Percentiles rank a stretch among this genome's conserved stretches.
Conservation (phyloP, 1,140 invertebrate species). For the Papilio machaon region DNA sequence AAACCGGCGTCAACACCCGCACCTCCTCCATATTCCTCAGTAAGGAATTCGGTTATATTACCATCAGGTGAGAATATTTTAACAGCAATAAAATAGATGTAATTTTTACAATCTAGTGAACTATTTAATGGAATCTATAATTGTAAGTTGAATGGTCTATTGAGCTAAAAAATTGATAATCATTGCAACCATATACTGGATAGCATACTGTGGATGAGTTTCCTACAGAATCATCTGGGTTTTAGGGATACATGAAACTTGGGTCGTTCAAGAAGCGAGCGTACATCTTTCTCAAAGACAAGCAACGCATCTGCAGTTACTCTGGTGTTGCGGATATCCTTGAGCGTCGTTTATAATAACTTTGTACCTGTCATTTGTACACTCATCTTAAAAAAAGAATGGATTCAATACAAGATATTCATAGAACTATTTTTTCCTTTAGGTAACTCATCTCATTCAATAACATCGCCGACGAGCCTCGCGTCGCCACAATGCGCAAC, state of each 20-base stretch:
- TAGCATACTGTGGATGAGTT: too few species aligned
- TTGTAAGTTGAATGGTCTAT: too few species aligned
- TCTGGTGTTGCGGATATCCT: not conserved
- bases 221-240: too few species aligned
- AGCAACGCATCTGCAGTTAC: too few species aligned
- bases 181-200: too few species aligned
- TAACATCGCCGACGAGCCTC: conserved; percentile 73
- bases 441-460: conserved; percentile 75
- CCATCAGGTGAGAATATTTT: conserved; percentile 63
- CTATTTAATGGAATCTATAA: too few species aligned
- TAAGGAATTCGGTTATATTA: conserved; percentile 73
- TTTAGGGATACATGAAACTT: too few species aligned
- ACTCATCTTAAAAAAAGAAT: not conserved
- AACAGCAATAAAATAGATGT: not conserved
- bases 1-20: conserved; percentile 90
- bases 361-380: not conserved
- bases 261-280: too few species aligned
- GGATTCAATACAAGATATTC: not conserved
- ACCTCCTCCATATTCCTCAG: conserved; percentile 87
- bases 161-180: too few species aligned
- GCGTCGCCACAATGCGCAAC: conserved; percentile 74
- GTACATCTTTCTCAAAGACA: too few species aligned
- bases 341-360: not conserved
- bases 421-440: conserved; percentile 18
- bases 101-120: not conserved